Evolutionary conservation across 2,888 invertebrate genomes (phyloP).

Genomic region (Hymenopus coronatus): DNA sequence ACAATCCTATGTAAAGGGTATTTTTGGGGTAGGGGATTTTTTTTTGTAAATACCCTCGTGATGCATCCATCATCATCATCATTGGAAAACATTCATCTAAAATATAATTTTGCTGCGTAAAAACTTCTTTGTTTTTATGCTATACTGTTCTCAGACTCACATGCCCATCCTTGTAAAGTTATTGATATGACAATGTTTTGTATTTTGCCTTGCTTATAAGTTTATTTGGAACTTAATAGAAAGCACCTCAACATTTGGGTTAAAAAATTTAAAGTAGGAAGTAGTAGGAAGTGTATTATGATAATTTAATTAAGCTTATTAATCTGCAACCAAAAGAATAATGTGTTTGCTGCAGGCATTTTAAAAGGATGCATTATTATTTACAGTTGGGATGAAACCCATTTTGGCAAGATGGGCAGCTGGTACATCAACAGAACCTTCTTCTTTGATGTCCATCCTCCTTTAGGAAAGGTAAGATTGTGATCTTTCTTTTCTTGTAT

Average conservation of each 20-base stretch:
- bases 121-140: no score
- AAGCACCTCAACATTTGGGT: neutral
- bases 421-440: slow-evolving; percentile 98
- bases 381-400: slow-evolving; percentile 94
- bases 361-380: slow-evolving; percentile 26
- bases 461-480: slow-evolving; percentile 81
- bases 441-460: slow-evolving; percentile 98
- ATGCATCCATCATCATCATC: no score
- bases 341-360: neutral
- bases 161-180: no score
- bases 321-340: neutral
- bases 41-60: no score
- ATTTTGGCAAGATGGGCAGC: slow-evolving; percentile 98
- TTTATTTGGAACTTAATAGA: neutral
- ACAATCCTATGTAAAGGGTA: no score
- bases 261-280: neutral
- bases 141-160: no score
- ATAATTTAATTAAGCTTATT: neutral
- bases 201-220: neutral
- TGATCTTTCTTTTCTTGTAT: neutral
- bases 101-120: no score
- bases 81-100: no score
- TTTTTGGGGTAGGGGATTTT: no score
- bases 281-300: no score
- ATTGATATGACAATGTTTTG: no score